Base-by-base conservation (phyloP, 2,888 invertebrate species). In the Erebia palarica region DNA sequence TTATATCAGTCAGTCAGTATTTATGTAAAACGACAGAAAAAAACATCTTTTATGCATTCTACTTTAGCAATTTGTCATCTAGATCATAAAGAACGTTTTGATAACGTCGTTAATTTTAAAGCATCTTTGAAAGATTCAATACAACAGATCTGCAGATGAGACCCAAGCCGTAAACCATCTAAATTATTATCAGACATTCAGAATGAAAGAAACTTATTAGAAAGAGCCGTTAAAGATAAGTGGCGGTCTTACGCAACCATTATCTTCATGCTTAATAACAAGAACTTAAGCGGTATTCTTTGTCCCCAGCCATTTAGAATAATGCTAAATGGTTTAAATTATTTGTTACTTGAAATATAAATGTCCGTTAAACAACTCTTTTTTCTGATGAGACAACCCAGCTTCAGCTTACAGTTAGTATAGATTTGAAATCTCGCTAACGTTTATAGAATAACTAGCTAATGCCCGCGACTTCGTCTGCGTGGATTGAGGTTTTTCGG, bases 111-210 rank as follows among this genome's bases (percentile, higher is more conserved):
- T 65, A 65, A 65, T 65, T 65, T 42, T 16, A 55, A 18, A 42
- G 65, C 42, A 65, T 27, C 65, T 65, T 53, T 42, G 10, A 53
- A 42, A 18, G 16, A 65, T 65, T 65, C 18, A 63, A 65, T 65
- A 42, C 42, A 65, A 55, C n/a, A 55, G 42, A 65, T 65, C 53
- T 18, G 65, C 53, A 65, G 65, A 65, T 65, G 53, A 65, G 53
- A 55, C 18, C 36, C 18, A 42, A 47, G 61, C 47, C 63, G 42
- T 55, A 65, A 65, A 55, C 53, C 65, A 13, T 16, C 16, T 13
- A 53, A 65, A 65, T 65, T 65, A 63, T 63, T 63, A 65, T 42
- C 65, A 65, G 36, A 55, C 63, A 65, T 65, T 65, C 18, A 55
- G 36, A 65, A 27, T 63, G 49, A 49, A 63, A 49, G 63, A 63